phyloP scores from a whole-genome alignment of 2,797 vertebrate species.

The Gadopsis bispinosus region DNA sequence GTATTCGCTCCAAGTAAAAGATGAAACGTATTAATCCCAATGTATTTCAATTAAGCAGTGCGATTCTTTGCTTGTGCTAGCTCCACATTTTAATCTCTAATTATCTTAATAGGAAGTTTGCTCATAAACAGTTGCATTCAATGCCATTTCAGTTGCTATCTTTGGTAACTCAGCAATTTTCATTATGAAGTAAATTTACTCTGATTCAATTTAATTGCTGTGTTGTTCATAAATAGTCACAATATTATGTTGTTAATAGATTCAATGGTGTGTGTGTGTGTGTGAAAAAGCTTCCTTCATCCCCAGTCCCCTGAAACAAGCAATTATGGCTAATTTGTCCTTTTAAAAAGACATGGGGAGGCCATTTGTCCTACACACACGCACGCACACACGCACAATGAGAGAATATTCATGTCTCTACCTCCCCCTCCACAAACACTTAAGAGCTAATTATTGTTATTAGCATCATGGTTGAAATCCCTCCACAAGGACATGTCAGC shows the following conservation, averaged over 20 bases:
- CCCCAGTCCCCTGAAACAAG: constrained; percentile 77
- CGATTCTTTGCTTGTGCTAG: constrained; percentile 18
- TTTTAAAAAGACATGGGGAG: constrained; percentile 80
- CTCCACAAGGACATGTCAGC: constrained; percentile 87
- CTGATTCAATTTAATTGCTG: constrained; percentile 66
- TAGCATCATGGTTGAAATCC: constrained; percentile 89
- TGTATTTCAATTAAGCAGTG: constrained; percentile 56
- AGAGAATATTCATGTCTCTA: constrained; percentile 86
- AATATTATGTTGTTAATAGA: constrained; percentile 74
- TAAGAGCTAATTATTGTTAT: constrained; percentile 90
- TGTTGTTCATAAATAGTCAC: constrained; percentile 71
- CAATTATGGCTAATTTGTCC: constrained; percentile 87
- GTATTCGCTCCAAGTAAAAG: constrained; percentile 35
- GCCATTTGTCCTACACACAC: constrained; percentile 76
- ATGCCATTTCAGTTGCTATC: constrained; percentile 13
- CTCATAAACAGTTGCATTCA: constrained; percentile 53
- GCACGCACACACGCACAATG: constrained; percentile 60
- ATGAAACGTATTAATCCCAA: constrained; percentile 57
- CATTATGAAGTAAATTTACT: constrained; percentile 58
- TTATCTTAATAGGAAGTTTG: constrained; percentile 45
- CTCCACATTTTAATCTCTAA: constrained; percentile 49
- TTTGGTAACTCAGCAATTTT: constrained; percentile 50
- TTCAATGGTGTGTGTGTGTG: constrained; percentile 38
- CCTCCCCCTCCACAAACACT: constrained; percentile 84
- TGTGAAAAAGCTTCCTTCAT: constrained; percentile 71